Evolutionary conservation across 2,888 invertebrate species (phyloP), one percentile per base, ranked within the genome.

Genomic region (Epsilonema sp.): DNA sequence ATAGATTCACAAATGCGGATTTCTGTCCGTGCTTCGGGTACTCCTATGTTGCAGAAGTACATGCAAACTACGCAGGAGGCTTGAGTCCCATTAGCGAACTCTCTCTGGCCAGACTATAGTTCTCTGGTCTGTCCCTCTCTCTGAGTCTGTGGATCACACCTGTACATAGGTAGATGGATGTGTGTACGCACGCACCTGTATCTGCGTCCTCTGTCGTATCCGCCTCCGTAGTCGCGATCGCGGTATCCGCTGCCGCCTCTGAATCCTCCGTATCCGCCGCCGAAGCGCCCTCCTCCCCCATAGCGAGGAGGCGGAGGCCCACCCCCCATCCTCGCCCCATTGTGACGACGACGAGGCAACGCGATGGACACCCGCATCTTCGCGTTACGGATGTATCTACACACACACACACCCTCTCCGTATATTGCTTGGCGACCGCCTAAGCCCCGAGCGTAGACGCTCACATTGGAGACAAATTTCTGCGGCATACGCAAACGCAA

Each of bases 331-430:
- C n/a, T n/a, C n/a, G n/a, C n/a, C n/a, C 48, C 38, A 3, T 37
- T 21, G 16, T 26, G 38, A n/a, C 46, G 46, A 37, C 47, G 50
- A 19, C 50, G 50, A 19, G 50, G 50, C 38, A 44, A 19, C 16
- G 50, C 50, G 13, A 45, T 13, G 36, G 44, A 39, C 2, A 50
- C 50, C 4, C 50, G 50, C 26, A 48, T 13, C 22, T 37, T 22
- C 26, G 45, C 39, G 26, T 48, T 37, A 13, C 45, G 24, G 3
- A 50, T 22, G 25, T 45, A 48, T 11, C 50, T 50, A 13, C 26
- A 49, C 25, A 25, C 2, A 37, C 20, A 44, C n/a, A 8, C 11
- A 13, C 13, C 31, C 19, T 26, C 22, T 5, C 39, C 8, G 16
- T n/a, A 8, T 16, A 31, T 11, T 31, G 31, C 8, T 8, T 31